Base-by-base conservation (phyloP, 2,113 vertebrate species). In the Anolis carolinensis region DNA sequence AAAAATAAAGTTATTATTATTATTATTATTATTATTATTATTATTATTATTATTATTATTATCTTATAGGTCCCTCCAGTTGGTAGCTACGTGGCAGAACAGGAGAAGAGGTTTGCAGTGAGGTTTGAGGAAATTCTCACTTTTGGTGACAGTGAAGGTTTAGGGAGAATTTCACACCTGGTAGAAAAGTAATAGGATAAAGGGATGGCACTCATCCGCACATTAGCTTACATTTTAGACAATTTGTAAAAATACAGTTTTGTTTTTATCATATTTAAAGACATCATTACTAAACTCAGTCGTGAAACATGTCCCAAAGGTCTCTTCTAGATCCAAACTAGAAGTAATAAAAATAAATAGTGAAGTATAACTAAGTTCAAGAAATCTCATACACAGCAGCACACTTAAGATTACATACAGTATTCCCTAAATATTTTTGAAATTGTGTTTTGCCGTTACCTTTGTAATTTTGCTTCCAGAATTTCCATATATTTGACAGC, bases 391-490 rank as follows among this genome's bases (percentile, higher is more conserved):
- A 20, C 1, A 73, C 67, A 27, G 27, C 39, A 10, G 32, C 62
- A 44, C 7, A 78, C 1, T 77, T 27, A 36, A 82, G 7, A 77
- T 79, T 10, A 84, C 70, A 55, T 0, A n/a, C n/a, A n/a, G n/a
- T n/a, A 30, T 74, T 86, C 79, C 44, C 70, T 32, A 74, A 55
- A 16, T 20, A 62, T 82, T 86, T 72, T 52, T 89, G 67, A 82
- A 18, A 8, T 30, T 63, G 50, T 5, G 27, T 30, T 0, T 16
- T 39, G 13, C 16, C 21, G 70, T 94, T 95, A 99, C 98, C 98
- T 97, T 90, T 94, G 95, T 71, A 98, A 92, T 88, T 95, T 93
- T 90, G 97, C 96, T 93, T 98, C 96, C 82, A 98, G 89, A 23
- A 97, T 74, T 90, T 96, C 96, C 91, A 97, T 96, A 78, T 97